Evolutionary conservation across 2,113 vertebrate genomes (phyloP).

Genomic region (Toxotes jaculatrix): DNA sequence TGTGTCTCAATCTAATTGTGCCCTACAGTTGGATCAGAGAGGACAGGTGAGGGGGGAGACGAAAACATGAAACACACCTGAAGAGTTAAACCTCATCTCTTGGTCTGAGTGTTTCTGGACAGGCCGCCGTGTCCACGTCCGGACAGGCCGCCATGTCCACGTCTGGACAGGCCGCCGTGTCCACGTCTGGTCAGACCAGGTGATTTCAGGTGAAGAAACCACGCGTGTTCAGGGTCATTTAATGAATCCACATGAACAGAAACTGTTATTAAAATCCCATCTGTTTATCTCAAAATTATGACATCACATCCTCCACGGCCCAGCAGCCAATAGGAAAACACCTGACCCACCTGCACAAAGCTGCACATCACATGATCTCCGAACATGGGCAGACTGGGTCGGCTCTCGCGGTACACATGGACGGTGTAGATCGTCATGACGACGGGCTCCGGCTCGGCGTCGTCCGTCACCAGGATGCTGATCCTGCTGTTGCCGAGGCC

Average conservation of each 20-base stretch:
- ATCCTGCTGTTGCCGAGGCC: constrained; percentile 92
- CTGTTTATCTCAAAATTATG: neutral
- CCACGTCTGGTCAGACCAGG: no score
- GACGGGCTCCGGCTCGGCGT: constrained; percentile 63
- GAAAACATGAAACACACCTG: neutral
- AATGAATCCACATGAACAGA: no score
- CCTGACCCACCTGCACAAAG: constrained; percentile 89
- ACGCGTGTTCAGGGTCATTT: no score
- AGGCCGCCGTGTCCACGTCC: no score
- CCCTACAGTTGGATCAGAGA: constrained; percentile 5
- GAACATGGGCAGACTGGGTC: constrained; percentile 93
- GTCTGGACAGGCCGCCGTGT: no score
- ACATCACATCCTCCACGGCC: neutral
- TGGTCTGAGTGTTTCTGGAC: no score
- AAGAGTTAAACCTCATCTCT: no score
- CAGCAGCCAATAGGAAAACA: constrained; percentile 14
- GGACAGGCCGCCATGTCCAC: no score
- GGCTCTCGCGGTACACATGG: constrained; percentile 89
- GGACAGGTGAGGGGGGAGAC: constrained; percentile 17
- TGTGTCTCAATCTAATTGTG: constrained; percentile 4
- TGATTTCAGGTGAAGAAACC: no score
- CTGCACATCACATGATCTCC: constrained; percentile 91
- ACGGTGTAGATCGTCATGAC: constrained; percentile 90
- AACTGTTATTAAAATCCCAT: no score
- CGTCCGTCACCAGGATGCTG: constrained; percentile 86